These are phyloP conservation scores for Aproaerema taeniolella DNA, from an alignment of 2,888 invertebrate genomes.

Conservation along the genomic window DNA sequence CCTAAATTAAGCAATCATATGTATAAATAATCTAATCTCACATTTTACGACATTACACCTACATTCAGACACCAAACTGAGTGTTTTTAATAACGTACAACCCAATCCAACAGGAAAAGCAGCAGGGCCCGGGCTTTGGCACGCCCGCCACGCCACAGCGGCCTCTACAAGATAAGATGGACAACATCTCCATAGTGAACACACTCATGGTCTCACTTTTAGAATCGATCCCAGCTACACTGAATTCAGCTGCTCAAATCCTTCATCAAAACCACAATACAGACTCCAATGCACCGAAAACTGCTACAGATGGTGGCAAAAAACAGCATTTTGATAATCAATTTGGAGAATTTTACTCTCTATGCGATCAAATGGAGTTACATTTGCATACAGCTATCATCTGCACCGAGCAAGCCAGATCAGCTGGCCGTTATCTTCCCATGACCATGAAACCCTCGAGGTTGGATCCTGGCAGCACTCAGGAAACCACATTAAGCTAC, in stretches of 20 bases:
- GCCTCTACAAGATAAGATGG: conserved; percentile 84
- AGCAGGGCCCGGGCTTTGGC: conserved; percentile 35
- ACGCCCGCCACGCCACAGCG: conserved; percentile 63
- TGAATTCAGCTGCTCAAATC: conserved; percentile 92
- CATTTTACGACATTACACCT: too few species aligned
- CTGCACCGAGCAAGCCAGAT: conserved; percentile 89
- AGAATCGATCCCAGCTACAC: conserved; percentile 87
- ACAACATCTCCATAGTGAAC: conserved; percentile 93
- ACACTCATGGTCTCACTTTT: conserved; percentile 87
- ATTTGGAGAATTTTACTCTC: conserved; percentile 95
- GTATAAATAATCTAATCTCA: too few species aligned
- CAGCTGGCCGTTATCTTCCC: conserved; percentile 90
- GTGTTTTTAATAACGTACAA: conserved; percentile 42
- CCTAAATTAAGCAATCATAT: too few species aligned
- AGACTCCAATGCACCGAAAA: conserved; percentile 89
- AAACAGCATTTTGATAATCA: conserved; percentile 92
- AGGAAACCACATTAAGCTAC: conserved; percentile 83
- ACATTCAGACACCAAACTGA: too few species aligned
- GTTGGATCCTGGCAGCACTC: conserved; percentile 79
- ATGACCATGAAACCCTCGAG: conserved; percentile 86
- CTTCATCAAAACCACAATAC: conserved; percentile 91
- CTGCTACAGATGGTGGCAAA: conserved; percentile 81
- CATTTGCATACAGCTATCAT: conserved; percentile 94
- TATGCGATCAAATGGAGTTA: conserved; percentile 96
- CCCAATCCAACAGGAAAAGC: conserved; percentile 39